A percentile compares a stretch with the other conserved stretches of the same genome.
Conservation (phyloP, 2,888 invertebrate species). For the Lithophane leautieri region DNA sequence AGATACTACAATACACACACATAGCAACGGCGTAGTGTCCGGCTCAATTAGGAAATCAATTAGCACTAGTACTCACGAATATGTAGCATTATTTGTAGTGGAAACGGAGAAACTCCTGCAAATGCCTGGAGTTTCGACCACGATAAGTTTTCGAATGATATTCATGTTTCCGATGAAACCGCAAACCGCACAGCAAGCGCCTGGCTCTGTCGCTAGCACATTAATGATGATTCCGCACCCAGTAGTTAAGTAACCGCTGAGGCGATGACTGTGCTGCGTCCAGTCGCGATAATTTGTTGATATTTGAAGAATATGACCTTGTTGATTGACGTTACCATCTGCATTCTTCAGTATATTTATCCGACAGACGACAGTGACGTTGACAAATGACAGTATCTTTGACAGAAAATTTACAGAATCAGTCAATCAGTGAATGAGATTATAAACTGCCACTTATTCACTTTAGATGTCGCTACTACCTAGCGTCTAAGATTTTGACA, state of each 20-base stretch:
- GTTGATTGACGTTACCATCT: constrained; percentile 36
- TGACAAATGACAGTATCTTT: too few relatives aligned
- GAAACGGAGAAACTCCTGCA: constrained; percentile 80
- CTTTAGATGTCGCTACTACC: too few relatives aligned
- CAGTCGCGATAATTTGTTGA: constrained; percentile 55
- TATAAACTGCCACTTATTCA: too few relatives aligned
- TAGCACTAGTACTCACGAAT: constrained; percentile 79
- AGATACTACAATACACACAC: constrained; percentile 8
- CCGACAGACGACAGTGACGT: too few relatives aligned
- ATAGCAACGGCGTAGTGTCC: not conserved
- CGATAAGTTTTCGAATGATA: constrained; percentile 71
- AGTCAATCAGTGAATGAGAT: too few relatives aligned
- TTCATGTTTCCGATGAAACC: constrained; percentile 73
- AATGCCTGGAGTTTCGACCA: constrained; percentile 65
- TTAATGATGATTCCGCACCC: constrained; percentile 35
- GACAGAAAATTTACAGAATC: too few relatives aligned
- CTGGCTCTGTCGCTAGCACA: constrained; percentile 46
- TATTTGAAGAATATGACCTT: constrained; percentile 41
- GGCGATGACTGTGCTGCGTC: constrained; percentile 26
- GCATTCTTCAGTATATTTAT: not conserved
- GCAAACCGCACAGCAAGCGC: constrained; percentile 27
- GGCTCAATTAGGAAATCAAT: constrained; percentile 7
- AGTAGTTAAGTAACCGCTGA: constrained; percentile 44
- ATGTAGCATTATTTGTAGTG: constrained; percentile 74
- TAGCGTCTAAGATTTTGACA: too few relatives aligned